Percentiles rank a stretch among this genome's conserved stretches.
These are phyloP conservation scores for Solea solea DNA, from an alignment of 2,113 vertebrate genomes.

Conservation along the genomic window DNA sequence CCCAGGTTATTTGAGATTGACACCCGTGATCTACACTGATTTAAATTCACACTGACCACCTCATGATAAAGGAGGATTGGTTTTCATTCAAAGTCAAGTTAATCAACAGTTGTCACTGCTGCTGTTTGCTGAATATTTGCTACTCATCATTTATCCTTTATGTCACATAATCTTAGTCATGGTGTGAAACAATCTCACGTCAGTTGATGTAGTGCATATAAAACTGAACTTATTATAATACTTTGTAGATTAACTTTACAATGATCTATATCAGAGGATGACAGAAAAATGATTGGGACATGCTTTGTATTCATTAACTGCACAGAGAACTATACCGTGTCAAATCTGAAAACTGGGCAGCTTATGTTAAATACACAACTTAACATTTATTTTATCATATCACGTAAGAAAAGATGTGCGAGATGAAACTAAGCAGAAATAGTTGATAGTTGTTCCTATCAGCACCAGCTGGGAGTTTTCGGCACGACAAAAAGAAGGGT, in stretches of 20 bases:
- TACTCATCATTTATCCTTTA: too few relatives aligned
- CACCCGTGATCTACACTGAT: too few relatives aligned
- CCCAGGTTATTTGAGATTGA: too few relatives aligned
- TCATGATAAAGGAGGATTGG: too few relatives aligned
- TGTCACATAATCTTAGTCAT: too few relatives aligned
- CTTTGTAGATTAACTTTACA: neutral
- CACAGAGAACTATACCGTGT: neutral
- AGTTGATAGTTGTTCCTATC: conserved; percentile 44
- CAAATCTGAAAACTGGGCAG: conserved; percentile 22
- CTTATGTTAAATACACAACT: conserved; percentile 7
- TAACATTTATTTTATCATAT: conserved; percentile 43
- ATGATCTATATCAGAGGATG: neutral
- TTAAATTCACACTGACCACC: too few relatives aligned
- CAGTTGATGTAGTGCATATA: neutral
- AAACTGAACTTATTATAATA: neutral
- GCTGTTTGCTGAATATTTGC: too few relatives aligned
- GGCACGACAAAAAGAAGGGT: conserved; percentile 61
- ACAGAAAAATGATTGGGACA: neutral
- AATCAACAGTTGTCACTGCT: too few relatives aligned
- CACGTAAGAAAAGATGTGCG: conserved; percentile 32
- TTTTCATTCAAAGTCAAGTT: too few relatives aligned
- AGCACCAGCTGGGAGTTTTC: conserved; percentile 48
- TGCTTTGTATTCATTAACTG: conserved; percentile 2
- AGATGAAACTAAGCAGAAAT: conserved; percentile 45
- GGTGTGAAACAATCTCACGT: too few relatives aligned